phyloP scores from a whole-genome alignment of 1,140 invertebrate species.

The Orussus abietinus region DNA sequence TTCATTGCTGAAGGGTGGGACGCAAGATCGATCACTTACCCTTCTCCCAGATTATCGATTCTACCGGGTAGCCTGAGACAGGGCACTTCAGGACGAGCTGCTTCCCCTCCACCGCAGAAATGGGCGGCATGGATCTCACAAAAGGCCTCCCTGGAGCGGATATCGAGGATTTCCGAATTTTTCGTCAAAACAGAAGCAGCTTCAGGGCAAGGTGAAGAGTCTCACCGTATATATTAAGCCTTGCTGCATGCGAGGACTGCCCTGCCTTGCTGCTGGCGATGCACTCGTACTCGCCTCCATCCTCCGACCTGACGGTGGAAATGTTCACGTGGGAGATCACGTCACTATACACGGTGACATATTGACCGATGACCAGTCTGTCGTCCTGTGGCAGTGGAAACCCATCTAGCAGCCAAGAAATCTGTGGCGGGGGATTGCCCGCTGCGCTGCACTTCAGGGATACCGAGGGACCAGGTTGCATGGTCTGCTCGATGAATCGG shows the following conservation, averaged over 20 bases:
- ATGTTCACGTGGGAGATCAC: conserved; percentile 74
- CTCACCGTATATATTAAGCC: conserved; percentile 66
- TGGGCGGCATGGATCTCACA: conserved; percentile 63
- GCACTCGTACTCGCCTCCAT: conserved; percentile 71
- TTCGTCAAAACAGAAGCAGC: conserved; percentile 18
- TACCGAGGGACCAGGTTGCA: conserved; percentile 58
- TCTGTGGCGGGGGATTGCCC: conserved; percentile 64
- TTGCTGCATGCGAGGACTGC: conserved; percentile 57
- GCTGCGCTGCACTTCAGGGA: conserved; percentile 62
- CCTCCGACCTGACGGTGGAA: conserved; percentile 63
- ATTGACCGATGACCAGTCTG: conserved; percentile 63
- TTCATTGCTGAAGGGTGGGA: too few species aligned
- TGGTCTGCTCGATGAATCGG: conserved; percentile 59
- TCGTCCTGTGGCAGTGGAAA: conserved; percentile 59
- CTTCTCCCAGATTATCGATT: conserved; percentile 64
- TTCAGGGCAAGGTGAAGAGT: conserved; percentile 7
- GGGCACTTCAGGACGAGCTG: conserved; percentile 64
- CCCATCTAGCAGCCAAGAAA: conserved; percentile 59
- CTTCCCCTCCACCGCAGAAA: conserved; percentile 67
- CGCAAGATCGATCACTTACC: conserved; percentile 57
- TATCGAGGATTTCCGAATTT: too few species aligned
- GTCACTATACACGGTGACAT: conserved; percentile 64
- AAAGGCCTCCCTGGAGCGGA: conserved; percentile 60
- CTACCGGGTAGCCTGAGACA: conserved; percentile 68
- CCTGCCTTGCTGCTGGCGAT: conserved; percentile 64